phyloP scores from a whole-genome alignment of 2,888 invertebrate species.

The Acheta domesticus region DNA sequence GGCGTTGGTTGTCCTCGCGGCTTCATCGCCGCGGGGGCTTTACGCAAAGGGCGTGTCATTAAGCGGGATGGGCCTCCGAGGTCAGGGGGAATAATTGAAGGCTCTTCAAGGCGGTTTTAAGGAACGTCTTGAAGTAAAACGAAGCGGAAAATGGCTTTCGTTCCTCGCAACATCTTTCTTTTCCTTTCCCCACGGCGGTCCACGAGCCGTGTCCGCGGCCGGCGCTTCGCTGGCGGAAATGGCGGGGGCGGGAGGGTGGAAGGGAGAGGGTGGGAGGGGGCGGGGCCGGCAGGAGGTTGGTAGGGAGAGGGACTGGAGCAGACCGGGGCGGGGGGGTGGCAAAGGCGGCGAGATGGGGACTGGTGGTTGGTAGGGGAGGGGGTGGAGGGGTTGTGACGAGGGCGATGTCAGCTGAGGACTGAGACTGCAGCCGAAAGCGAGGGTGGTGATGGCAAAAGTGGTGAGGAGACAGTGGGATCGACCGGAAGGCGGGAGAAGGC shows the following conservation, averaged over 20 bases:
- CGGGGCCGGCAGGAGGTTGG: not conserved
- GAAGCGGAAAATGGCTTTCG: slow-evolving; percentile 7
- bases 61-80: slow-evolving; percentile 1
- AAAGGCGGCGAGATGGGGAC: no score
- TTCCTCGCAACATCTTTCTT: not conserved
- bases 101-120: not conserved
- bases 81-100: not conserved
- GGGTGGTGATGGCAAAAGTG: no score
- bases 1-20: no score
- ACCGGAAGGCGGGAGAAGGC: no score
- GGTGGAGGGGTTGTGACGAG: no score
- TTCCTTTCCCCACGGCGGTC: not conserved
- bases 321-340: no score
- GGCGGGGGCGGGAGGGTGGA: not conserved
- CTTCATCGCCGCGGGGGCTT: not conserved
- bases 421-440: no score
- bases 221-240: not conserved
- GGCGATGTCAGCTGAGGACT: no score
- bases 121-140: not conserved
- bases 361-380: no score
- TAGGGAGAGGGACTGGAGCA: not conserved
- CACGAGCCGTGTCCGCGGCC: no score
- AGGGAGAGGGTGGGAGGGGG: not conserved
- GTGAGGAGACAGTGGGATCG: no score
- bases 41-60: not conserved